Evolutionary conservation across 2,888 invertebrate genomes (phyloP).

Genomic region (Ephialtes manifestator): DNA sequence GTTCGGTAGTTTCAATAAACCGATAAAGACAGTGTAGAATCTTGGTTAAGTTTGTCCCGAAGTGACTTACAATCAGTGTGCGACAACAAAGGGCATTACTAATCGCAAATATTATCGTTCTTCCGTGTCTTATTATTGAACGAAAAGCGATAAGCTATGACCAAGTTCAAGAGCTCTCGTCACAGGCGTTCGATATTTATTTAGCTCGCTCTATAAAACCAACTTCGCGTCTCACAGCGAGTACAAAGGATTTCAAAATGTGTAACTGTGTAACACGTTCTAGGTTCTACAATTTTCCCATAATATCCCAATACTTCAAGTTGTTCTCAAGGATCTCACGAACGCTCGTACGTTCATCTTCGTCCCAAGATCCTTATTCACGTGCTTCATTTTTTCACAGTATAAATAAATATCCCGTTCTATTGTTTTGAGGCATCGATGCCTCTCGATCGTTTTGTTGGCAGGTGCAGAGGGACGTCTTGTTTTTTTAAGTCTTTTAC

Average conservation of each 20-base stretch:
- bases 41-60: not conserved
- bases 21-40: not conserved
- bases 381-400: constrained; percentile 32
- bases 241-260: not conserved
- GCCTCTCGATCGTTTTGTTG: not conserved
- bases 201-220: not conserved
- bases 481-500: not conserved
- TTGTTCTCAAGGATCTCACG: constrained; percentile 42
- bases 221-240: not conserved
- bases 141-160: not conserved
- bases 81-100: constrained; percentile 22
- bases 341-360: constrained; percentile 34
- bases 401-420: not conserved
- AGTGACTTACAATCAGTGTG: not conserved
- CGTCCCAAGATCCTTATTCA: constrained; percentile 21
- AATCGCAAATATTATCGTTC: constrained; percentile 57
- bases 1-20: constrained; percentile 5
- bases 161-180: constrained; percentile 10
- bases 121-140: not conserved
- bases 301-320: constrained; percentile 5
- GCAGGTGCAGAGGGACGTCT: not conserved
- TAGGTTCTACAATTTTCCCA: not conserved
- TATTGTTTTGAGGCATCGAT: not conserved
- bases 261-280: not conserved
- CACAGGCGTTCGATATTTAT: constrained; percentile 3